Percentiles rank a stretch among this genome's conserved stretches.
Conservation (phyloP, 1,140 invertebrate species). For the Drosophila nikananu region DNA sequence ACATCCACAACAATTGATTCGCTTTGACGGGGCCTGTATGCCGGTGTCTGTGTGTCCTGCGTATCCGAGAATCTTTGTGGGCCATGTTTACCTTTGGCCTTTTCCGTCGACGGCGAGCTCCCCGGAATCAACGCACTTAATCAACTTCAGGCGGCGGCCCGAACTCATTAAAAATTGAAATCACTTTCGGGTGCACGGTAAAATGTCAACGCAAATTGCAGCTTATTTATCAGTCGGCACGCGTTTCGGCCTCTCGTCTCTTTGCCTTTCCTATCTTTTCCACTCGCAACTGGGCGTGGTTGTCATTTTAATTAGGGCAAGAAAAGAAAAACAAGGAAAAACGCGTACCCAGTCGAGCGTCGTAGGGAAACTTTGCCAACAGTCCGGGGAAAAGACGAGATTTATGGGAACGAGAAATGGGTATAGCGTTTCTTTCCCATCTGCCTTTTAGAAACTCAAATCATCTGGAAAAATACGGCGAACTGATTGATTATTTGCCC, state of each 20-base stretch:
- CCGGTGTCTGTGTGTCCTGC: constrained; percentile 7
- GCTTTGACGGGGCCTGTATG: constrained; percentile 22
- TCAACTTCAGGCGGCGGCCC: constrained; percentile 61
- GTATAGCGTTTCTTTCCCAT: constrained; percentile 2
- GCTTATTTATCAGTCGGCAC: constrained; percentile 77
- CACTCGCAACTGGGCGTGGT: constrained; percentile 42
- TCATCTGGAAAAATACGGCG: constrained; percentile 32
- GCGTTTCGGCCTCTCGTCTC: constrained; percentile 27
- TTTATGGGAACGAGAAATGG: constrained; percentile 21
- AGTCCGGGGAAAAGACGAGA: constrained; percentile 11
- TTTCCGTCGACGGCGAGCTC: constrained; percentile 25
- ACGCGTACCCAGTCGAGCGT: background rate
- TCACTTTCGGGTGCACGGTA: constrained; percentile 63
- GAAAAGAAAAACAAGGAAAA: constrained; percentile 28
- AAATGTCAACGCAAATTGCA: constrained; percentile 84
- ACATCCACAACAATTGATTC: constrained; percentile 68
- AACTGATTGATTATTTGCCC: constrained; percentile 31
- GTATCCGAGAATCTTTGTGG: constrained; percentile 33
- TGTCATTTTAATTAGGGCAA: constrained; percentile 72
- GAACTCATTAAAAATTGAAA: constrained; percentile 80
- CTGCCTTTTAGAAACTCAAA: constrained; percentile 19
- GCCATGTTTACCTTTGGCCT: constrained; percentile 40
- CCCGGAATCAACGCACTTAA: constrained; percentile 72
- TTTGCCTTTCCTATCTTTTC: constrained; percentile 18
- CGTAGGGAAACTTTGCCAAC: constrained; percentile 17